Base-by-base conservation (phyloP, 1,140 invertebrate species). In the Proctacanthus coquilletti region DNA sequence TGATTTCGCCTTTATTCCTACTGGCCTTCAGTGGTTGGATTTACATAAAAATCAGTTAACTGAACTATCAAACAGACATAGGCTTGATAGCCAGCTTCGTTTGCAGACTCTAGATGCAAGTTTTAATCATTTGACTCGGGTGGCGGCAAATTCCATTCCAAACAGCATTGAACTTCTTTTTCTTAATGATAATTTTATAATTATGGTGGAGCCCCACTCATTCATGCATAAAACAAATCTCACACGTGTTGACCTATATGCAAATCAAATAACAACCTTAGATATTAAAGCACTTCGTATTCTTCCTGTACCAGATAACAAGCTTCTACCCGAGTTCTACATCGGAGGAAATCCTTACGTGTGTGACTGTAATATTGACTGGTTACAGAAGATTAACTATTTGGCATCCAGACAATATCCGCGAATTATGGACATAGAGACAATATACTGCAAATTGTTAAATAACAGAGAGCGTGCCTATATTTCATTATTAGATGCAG, bases 321-420 rank as follows among this genome's bases (percentile, higher is more conserved):
- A 70, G 30, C 64, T 74, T 10, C 53, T 85, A 38, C 84, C 84
- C 5, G 80, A 87, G 61, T 86, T 89, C 63, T 85, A 84, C 56
- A 79, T 89, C 25, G 82, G 82, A 3, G 79, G 80, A 29, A 89
- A 89, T 69, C 83, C 84, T 4, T 86, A 85, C 54, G 74, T 80
- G 40, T 88, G 84, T 49, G 83, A 89, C 49, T 85, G 82, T 61
- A 82, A 77, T 41, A 84, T 84, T 74, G 84, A 88, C 50, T 88
- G 84, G 84, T 60, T 89, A 48, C 83, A 86, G 53, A 64, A 80
- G 45, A 82, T 86, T 43, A 85, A 88, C 63, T 79, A 77, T 61
- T 61, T 78, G 68, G 45, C 72, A 64, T 53, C 64, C 11, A 64
- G 85, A 10, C 84, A 89, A 53, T 83, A 91, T 61, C 88, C 88